Evolutionary conservation across 2,113 vertebrate genomes (phyloP), one percentile per base, ranked within the genome.

Genomic region (Alosa alosa): DNA sequence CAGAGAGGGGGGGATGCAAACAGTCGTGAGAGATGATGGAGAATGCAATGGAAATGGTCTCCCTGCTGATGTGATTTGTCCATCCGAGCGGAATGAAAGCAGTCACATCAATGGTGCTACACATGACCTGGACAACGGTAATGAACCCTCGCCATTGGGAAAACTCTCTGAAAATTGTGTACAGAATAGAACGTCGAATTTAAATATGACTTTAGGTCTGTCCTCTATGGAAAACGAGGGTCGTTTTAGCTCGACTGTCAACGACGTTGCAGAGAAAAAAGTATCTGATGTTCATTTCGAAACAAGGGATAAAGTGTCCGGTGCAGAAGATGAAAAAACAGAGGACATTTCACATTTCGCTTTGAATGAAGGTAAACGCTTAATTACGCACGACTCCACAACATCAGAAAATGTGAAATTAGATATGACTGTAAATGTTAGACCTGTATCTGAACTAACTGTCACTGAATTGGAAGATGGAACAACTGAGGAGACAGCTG

Each of bases 381-480:
- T 36, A 60, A 31, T 83, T 25, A 1, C 36, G n/a, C 22, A 57
- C 18, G 18, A 81, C 6, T 75, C 55, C 4, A 83, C 15, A 3
- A 3, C 44, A 20, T 39, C 46, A 55, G 45, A 81, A 44, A 17
- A 36, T 41, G 8, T 22, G 31, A 41, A 44, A 44, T 20, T 84
- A 22, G 60, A 84, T 60, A 60, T 41, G 22, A 64, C 20, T 39
- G 10, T 18, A 78, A 36, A 78, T 78, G 72, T 41, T 22, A 41
- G 52, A 3, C 15, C 17, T 64, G 15, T 39, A 52, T 83, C 10
- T 84, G 84, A 4, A 46, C 39, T 72, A 91, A 87, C 84, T 44
- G 46, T 89, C 92, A 86, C 92, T 94, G 83, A 94, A 90, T 88
- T 82, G 93, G 82, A 91, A 93, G 44, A 92, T 92, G n/a, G 89